These are phyloP conservation scores for Xenopus borealis DNA, from an alignment of 2,113 vertebrate species.

Conservation along the genomic window DNA sequence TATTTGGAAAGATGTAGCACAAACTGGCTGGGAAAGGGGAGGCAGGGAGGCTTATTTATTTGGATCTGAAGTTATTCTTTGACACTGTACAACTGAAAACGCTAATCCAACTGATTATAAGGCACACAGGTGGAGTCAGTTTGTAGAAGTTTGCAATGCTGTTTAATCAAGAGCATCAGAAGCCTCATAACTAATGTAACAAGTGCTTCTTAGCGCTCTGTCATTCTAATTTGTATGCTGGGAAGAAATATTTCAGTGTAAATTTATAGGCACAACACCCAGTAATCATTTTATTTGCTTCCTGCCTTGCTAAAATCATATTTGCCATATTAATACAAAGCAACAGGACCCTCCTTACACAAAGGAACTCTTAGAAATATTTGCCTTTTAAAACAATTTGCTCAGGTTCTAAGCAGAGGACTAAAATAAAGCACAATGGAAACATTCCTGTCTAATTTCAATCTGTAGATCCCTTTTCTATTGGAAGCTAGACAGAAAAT, in stretches of 20 bases:
- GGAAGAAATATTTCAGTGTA: neutral
- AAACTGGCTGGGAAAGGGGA: conserved; percentile 16
- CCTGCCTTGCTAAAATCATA: neutral
- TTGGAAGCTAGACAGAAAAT: too few species aligned
- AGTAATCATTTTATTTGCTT: too few species aligned
- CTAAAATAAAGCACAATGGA: too few species aligned
- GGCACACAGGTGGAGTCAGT: conserved; percentile 9
- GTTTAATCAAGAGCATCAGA: conserved; percentile 33
- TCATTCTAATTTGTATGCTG: conserved; percentile 11
- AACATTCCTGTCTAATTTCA: too few species aligned
- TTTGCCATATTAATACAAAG: too few species aligned
- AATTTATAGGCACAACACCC: too few species aligned
- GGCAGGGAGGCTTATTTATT: conserved; percentile 24
- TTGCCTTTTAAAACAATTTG: too few species aligned
- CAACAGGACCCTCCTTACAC: too few species aligned
- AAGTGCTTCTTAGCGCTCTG: neutral
- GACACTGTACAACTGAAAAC: conserved; percentile 16
- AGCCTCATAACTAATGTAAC: neutral
- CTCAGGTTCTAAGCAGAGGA: too few species aligned
- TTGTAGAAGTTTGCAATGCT: conserved; percentile 14
- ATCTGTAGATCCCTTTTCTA: too few species aligned
- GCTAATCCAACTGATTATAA: conserved; percentile 38
- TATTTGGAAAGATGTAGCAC: conserved; percentile 24
- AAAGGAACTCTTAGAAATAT: too few species aligned
- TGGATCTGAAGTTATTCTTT: conserved; percentile 32